These are phyloP conservation scores for Ciconia boyciana DNA, from an alignment of 2,113 vertebrate genomes.

Conservation along the genomic window DNA sequence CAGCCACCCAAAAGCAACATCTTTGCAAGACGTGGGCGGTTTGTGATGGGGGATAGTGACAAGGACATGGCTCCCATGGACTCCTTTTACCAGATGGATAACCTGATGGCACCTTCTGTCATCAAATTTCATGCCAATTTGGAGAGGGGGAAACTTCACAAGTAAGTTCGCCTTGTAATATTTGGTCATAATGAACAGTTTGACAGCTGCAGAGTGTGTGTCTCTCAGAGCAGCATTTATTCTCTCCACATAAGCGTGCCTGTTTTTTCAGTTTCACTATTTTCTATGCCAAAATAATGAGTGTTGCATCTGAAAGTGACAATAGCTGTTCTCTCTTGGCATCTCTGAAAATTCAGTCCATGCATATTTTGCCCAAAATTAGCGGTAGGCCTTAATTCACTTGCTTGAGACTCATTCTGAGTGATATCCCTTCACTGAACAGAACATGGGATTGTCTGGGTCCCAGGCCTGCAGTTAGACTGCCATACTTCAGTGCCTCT, in stretches of 20 bases:
- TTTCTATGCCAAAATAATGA: neutral
- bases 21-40: constrained; percentile 59
- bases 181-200: neutral
- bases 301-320: neutral
- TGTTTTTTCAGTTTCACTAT: neutral
- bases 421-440: too few species aligned
- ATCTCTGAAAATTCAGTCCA: neutral
- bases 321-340: neutral
- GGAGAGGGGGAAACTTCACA: constrained; percentile 72
- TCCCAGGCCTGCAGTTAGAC: neutral
- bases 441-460: neutral
- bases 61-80: constrained; percentile 81
- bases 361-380: neutral
- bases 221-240: neutral
- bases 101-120: constrained; percentile 54
- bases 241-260: neutral
- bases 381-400: neutral
- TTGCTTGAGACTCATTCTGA: neutral
- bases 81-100: constrained; percentile 81
- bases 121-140: constrained; percentile 78
- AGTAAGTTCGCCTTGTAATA: constrained; percentile 36
- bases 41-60: constrained; percentile 67
- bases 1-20: constrained; percentile 65
- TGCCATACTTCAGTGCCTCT: neutral
- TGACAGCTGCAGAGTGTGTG: neutral